Conservation (phyloP, 1,140 invertebrate genomes). For the Magallana ariakensis region DNA sequence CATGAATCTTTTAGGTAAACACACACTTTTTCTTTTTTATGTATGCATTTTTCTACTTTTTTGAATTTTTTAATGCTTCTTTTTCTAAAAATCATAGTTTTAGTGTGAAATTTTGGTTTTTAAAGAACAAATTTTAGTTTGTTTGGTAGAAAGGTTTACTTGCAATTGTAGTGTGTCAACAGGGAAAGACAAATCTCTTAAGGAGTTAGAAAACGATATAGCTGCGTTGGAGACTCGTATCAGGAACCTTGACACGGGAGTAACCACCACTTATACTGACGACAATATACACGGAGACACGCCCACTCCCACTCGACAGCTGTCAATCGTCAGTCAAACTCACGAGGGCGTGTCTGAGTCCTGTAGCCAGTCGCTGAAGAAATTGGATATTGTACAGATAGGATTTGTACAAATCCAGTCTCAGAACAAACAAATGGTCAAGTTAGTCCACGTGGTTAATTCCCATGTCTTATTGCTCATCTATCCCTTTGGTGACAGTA, state of each 20-base stretch:
- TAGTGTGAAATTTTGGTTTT: background rate
- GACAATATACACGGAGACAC: constrained; percentile 43
- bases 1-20: constrained; percentile 9
- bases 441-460: constrained; percentile 14
- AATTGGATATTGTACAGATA: constrained; percentile 36
- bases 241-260: background rate
- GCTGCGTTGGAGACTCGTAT: constrained; percentile 14
- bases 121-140: background rate
- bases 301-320: constrained; percentile 37
- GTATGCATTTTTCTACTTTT: background rate
- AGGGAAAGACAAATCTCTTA: constrained; percentile 1
- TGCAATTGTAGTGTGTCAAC: background rate
- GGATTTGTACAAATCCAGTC: constrained; percentile 39
- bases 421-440: constrained; percentile 38
- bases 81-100: background rate
- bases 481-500: background rate
- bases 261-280: constrained; percentile 10
- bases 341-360: constrained; percentile 17
- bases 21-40: background rate
- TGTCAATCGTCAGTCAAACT: constrained; percentile 17
- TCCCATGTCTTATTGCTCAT: background rate
- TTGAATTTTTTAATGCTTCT: background rate
- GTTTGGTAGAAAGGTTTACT: background rate
- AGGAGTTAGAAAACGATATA: constrained; percentile 29
- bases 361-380: background rate